Percentiles rank a stretch among this genome's conserved stretches.
phyloP scores from a whole-genome alignment of 2,888 invertebrate genomes.

The Drosophila paracracens region DNA sequence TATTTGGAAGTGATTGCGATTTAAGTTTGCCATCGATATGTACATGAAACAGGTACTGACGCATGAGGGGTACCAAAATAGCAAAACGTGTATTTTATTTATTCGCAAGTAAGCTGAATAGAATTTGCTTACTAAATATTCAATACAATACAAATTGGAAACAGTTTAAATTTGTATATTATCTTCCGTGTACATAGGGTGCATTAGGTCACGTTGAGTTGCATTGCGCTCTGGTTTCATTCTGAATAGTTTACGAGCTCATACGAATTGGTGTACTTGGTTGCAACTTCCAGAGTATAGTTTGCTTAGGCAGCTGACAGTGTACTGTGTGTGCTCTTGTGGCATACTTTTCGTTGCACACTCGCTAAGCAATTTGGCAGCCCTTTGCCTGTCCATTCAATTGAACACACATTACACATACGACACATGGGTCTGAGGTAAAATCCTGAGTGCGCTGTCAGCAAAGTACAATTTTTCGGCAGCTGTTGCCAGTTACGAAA shows the following conservation, averaged over 20 bases:
- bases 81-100: background rate
- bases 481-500: conserved; percentile 45
- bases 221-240: background rate
- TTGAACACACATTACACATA: conserved; percentile 64
- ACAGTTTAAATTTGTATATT: background rate
- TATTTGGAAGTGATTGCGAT: background rate
- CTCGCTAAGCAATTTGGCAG: conserved; percentile 41
- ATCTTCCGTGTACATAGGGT: background rate
- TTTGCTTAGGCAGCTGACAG: conserved; percentile 26
- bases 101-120: background rate
- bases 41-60: background rate
- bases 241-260: background rate
- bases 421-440: conserved; percentile 57
- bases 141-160: background rate
- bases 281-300: conserved; percentile 7
- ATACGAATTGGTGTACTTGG: conserved; percentile 5
- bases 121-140: background rate
- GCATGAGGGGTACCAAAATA: background rate
- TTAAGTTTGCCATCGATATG: background rate
- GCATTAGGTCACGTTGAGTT: background rate
- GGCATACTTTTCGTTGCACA: conserved; percentile 12
- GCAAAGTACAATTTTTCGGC: conserved; percentile 52
- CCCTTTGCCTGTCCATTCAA: conserved; percentile 63
- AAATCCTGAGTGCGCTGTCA: conserved; percentile 55
- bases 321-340: conserved; percentile 13